A percentile compares a stretch with the other conserved stretches of the same genome.
Evolutionary conservation across 2,888 invertebrate genomes (phyloP).

Genomic region (Caenorhabditis afra): DNA sequence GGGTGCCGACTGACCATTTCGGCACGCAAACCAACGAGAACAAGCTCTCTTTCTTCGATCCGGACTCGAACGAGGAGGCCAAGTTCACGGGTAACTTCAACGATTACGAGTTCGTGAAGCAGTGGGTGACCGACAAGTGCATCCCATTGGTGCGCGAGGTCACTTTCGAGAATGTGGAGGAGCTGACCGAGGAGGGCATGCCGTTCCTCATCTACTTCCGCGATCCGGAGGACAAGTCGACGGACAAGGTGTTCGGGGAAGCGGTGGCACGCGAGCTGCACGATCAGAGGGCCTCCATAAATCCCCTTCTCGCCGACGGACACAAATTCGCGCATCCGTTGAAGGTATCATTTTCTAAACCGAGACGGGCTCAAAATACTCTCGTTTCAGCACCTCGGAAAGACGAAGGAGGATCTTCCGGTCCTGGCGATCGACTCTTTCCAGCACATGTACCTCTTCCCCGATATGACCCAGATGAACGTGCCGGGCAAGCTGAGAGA

Average conservation of each 20-base stretch:
- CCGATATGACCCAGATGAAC: conserved; percentile 85
- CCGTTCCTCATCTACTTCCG: conserved; percentile 98
- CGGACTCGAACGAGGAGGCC: conserved; percentile 75
- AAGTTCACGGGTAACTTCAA: conserved; percentile 77
- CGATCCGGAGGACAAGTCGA: conserved; percentile 88
- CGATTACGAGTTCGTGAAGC: conserved; percentile 86
- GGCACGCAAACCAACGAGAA: conserved; percentile 69
- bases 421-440: conserved; percentile 98
- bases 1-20: conserved; percentile 89
- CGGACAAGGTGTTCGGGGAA: conserved; percentile 90
- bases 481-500: conserved; percentile 77
- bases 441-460: conserved; percentile 98
- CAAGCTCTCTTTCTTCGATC: conserved; percentile 74
- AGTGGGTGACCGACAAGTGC: conserved; percentile 94
- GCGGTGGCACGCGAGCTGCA: conserved; percentile 86
- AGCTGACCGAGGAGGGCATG: conserved; percentile 87
- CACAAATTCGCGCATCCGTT: conserved; percentile 96
- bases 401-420: conserved; percentile 86
- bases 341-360: conserved; percentile 83
- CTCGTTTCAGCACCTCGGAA: conserved; percentile 46
- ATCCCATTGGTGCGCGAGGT: conserved; percentile 93
- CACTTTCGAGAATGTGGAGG: conserved; percentile 98
- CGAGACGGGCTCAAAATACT: neutral
- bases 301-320: conserved; percentile 98
- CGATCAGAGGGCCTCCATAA: conserved; percentile 93